Conservation (phyloP, 2,113 vertebrate species). For the Ciconia boyciana region DNA sequence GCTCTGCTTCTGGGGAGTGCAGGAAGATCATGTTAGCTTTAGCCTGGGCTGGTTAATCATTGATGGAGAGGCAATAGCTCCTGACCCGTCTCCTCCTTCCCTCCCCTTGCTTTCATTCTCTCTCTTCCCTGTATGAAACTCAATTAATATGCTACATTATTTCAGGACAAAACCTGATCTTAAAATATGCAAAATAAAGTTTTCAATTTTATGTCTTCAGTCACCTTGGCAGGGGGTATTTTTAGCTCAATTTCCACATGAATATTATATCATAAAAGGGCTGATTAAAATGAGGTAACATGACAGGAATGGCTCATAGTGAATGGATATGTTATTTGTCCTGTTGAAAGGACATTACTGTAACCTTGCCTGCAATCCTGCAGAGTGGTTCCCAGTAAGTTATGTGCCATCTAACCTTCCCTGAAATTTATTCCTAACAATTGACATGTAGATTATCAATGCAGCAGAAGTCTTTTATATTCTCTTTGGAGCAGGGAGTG, state of each 20-base stretch:
- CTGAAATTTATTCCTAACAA: constrained; percentile 2
- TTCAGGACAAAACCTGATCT: constrained; percentile 14
- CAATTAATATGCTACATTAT: constrained; percentile 14
- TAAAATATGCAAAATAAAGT: constrained; percentile 52
- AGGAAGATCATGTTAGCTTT: not conserved
- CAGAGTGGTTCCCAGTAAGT: constrained; percentile 29
- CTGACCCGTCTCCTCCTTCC: not conserved
- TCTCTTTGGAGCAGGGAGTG: not conserved
- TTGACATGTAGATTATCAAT: constrained; percentile 1
- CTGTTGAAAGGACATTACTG: constrained; percentile 32
- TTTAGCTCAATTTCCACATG: constrained; percentile 48
- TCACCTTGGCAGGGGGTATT: constrained; percentile 50
- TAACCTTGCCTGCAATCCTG: constrained; percentile 44
- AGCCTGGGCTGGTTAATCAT: constrained; percentile 31
- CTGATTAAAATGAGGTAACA: constrained; percentile 56
- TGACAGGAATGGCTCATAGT: not conserved
- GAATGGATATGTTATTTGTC: constrained; percentile 48
- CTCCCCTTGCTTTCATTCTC: not conserved
- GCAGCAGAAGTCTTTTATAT: not conserved
- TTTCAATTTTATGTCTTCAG: constrained; percentile 21
- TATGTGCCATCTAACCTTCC: not conserved
- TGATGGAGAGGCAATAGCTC: not conserved
- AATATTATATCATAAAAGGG: constrained; percentile 46
- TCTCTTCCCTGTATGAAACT: not conserved
- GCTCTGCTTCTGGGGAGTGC: not conserved